Conservation (phyloP, 1,140 invertebrate genomes). For the Platorchestia sp. region DNA sequence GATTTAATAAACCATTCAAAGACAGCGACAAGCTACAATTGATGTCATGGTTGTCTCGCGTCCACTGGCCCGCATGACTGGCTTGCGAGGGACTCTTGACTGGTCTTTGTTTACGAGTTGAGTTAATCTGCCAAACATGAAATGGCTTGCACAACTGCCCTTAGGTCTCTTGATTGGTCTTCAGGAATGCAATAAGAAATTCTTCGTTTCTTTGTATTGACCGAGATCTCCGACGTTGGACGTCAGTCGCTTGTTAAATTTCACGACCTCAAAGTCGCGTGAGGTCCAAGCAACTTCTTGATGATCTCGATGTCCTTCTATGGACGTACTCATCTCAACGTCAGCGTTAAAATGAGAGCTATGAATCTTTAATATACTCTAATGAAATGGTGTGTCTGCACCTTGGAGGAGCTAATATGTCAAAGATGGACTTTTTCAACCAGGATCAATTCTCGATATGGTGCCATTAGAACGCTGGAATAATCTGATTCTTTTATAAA, state of each 20-base stretch:
- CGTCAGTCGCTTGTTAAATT: neutral
- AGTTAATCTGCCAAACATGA: neutral
- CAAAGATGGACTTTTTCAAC: neutral
- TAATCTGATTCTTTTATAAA: neutral
- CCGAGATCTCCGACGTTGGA: neutral
- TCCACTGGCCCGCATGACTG: neutral
- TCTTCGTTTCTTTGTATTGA: neutral
- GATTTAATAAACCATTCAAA: neutral
- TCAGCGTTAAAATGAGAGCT: neutral
- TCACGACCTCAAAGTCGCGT: neutral
- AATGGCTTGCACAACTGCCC: neutral
- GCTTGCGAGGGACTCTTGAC: neutral
- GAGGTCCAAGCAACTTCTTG: neutral
- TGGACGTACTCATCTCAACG: neutral
- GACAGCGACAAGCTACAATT: neutral
- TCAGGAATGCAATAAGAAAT: neutral
- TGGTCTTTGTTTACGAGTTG: neutral
- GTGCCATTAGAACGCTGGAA: neutral
- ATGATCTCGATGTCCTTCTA: neutral
- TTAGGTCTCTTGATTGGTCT: slow-evolving; percentile 7
- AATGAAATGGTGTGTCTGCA: neutral
- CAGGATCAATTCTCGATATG: neutral
- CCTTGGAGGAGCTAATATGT: neutral
- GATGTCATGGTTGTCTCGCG: neutral
- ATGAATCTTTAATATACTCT: neutral